Percentiles rank a stretch among this genome's conserved stretches.
Conservation (phyloP, 2,113 vertebrate species). For the Phylloscopus trochiloides region DNA sequence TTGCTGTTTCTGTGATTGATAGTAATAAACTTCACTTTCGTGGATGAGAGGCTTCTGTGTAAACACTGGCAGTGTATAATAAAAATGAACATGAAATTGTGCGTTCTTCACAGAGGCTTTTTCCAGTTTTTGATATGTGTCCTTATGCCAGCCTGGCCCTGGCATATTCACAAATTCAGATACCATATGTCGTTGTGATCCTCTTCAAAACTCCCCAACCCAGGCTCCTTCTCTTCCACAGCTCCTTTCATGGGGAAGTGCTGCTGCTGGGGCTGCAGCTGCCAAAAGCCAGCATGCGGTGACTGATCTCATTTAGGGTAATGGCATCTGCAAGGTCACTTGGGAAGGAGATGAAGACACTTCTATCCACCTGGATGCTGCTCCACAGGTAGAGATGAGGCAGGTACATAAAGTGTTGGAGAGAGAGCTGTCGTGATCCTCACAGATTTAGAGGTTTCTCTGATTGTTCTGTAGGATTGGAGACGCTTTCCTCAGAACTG, state of each 20-base stretch:
- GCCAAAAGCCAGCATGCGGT: not conserved
- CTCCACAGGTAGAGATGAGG: not conserved
- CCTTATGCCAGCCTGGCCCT: slow-evolving; percentile 41
- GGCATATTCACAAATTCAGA: slow-evolving; percentile 40
- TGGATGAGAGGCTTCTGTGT: slow-evolving; percentile 51
- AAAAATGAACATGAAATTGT: slow-evolving; percentile 29
- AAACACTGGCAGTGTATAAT: slow-evolving; percentile 46
- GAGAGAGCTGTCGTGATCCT: not conserved
- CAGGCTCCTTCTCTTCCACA: not conserved
- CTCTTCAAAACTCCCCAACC: slow-evolving; percentile 26
- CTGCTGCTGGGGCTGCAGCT: slow-evolving; percentile 47
- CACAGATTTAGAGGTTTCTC: not conserved
- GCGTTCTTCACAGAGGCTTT: slow-evolving; percentile 9
- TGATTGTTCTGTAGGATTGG: not conserved
- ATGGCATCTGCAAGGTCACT: slow-evolving; percentile 39
- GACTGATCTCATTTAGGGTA: slow-evolving; percentile 24
- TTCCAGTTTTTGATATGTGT: not conserved
- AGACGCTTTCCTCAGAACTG: not conserved
- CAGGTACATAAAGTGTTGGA: not conserved
- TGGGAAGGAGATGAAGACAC: not conserved
- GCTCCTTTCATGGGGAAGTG: slow-evolving; percentile 16
- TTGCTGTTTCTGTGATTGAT: slow-evolving; percentile 47
- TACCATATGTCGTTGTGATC: slow-evolving; percentile 49
- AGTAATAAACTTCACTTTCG: slow-evolving; percentile 7
- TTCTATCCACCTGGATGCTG: slow-evolving; percentile 3